Conservation (phyloP, 1,140 invertebrate genomes). For the Dermatophagoides farinae region DNA sequence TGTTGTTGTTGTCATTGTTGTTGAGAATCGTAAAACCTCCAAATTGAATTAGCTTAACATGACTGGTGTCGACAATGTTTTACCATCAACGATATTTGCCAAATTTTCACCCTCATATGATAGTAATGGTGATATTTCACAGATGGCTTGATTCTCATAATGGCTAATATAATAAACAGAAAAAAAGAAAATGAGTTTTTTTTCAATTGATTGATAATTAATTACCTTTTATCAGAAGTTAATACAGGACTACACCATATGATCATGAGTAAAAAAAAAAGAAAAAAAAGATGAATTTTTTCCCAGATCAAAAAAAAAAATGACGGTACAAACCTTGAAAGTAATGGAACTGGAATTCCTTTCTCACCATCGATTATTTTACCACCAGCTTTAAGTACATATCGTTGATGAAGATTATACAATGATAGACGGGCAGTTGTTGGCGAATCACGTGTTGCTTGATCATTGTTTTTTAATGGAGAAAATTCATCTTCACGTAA, state of each 20-base stretch:
- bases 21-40: too few species aligned
- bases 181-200: conserved; percentile 12
- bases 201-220: neutral
- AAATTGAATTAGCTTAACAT: too few species aligned
- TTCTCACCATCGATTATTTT: conserved; percentile 30
- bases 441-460: conserved; percentile 67
- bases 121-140: conserved; percentile 75
- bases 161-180: conserved; percentile 25
- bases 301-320: neutral
- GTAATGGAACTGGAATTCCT: conserved; percentile 29
- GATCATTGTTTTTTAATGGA: conserved; percentile 81
- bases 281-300: neutral
- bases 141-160: conserved; percentile 38
- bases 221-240: neutral
- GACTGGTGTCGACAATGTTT: conserved; percentile 10
- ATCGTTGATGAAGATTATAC: conserved; percentile 55
- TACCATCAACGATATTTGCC: conserved; percentile 12
- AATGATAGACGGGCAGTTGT: conserved; percentile 60
- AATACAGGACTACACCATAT: neutral
- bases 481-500: conserved; percentile 82
- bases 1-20: too few species aligned
- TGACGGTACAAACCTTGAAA: conserved; percentile 26
- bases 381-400: conserved; percentile 56
- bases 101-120: conserved; percentile 62
- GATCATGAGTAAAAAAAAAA: neutral